Base-by-base conservation (phyloP, 1,140 invertebrate genomes). In the Anoplolepis gracilipes region DNA sequence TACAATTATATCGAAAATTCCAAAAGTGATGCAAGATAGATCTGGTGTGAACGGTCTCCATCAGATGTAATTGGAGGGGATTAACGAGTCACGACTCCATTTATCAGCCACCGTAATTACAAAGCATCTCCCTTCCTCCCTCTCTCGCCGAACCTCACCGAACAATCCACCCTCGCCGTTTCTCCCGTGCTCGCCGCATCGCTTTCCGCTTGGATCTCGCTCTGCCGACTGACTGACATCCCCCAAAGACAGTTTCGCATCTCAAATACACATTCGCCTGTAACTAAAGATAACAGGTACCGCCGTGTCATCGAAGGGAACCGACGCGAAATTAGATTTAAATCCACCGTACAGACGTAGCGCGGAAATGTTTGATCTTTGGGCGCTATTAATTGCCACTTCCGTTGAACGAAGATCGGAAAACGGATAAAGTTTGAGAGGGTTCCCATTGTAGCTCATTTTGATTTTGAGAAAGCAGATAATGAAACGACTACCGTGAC, bases 51-150 rank as follows among this genome's bases (percentile, higher is more conserved):
- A 92, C 86, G 92, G 88, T 93, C 91, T 91, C 93, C 91, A 94
- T 94, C 93, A 93, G 90, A 92, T 93, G 92, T 95, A 94, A 95
- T 95, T 95, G 94, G 93, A 93, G 90, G 91, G 93, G 92, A 95
- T 95, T 95, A 95, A 95, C 94, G 93, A 95, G 93, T 94, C 94
- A 92, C 90, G 92, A 93, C 90, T 95, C 92, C 94, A 95, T 95
- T 95, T 94, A 95, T 95, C 93, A 95, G 93, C 90, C 85, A 85
- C 88, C 87, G 93, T 95, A 95, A 95, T 95, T 95, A 94, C 94
- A 93, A 94, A 94, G 92, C 92, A 92, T 92, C 91, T 88, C 90
- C 85, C 73, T 73, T 75, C 78, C 82, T 87, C 30, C 39, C 39
- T 1, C 8, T 11, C 10, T 1, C 39, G 7, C 16, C 46, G 46